phyloP scores from a whole-genome alignment of 2,888 invertebrate species.

The Stomorhina lunata region DNA sequence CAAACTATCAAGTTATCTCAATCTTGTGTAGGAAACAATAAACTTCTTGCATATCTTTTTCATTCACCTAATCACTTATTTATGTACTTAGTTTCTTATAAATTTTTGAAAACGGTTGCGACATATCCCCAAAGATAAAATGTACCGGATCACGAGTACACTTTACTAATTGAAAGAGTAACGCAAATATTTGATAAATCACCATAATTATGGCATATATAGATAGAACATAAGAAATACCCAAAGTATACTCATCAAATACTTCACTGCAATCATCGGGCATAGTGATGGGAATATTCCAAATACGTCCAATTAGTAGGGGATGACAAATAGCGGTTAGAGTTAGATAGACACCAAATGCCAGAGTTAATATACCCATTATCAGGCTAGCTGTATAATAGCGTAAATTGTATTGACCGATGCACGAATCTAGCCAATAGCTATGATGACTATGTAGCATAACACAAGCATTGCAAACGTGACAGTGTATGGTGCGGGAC shows the following conservation, averaged over 20 bases:
- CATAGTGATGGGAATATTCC: conserved; percentile 82
- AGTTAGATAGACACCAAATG: conserved; percentile 89
- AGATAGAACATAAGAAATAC: conserved; percentile 50
- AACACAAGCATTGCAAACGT: conserved; percentile 90
- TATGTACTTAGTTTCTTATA: conserved; percentile 58
- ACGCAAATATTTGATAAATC: conserved; percentile 39
- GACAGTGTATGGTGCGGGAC: conserved; percentile 89
- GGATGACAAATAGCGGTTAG: conserved; percentile 93
- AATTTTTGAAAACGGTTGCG: conserved; percentile 59
- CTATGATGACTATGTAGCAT: conserved; percentile 89
- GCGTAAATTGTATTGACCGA: conserved; percentile 88
- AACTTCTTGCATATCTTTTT: background rate
- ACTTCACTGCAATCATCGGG: conserved; percentile 93
- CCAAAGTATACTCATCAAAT: conserved; percentile 84
- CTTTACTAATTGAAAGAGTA: conserved; percentile 51
- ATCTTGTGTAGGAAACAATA: too few species aligned
- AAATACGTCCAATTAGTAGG: conserved; percentile 78
- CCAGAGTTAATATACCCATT: conserved; percentile 84
- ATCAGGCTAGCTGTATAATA: conserved; percentile 87
- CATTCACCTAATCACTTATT: background rate
- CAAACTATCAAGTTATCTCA: too few species aligned
- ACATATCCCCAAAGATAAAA: conserved; percentile 56
- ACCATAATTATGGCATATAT: conserved; percentile 48
- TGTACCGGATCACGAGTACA: conserved; percentile 50
- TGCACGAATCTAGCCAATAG: conserved; percentile 92